Base-by-base conservation (phyloP, 2,888 invertebrate genomes). In the Philonicus albiceps region DNA sequence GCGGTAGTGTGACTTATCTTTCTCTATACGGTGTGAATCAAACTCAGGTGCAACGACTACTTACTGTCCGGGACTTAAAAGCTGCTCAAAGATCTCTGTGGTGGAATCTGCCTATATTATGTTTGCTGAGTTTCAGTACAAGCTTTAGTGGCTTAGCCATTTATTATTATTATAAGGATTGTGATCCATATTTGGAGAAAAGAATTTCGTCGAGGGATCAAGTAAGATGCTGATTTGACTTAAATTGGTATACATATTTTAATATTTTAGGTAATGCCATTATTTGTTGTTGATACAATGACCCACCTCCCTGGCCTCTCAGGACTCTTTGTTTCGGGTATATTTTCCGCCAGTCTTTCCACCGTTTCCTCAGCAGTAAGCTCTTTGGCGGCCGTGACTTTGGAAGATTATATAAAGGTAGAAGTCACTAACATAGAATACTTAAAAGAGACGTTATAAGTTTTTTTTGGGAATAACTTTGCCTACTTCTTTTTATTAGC, bases 321-420 rank as follows among this genome's bases (percentile, higher is more conserved):
- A 0, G 98, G 98, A 0, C 93, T 98, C 30, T 98, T 98, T 90
- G 96, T 98, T 0, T 97, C 98, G 4, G 96, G 98, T 3, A 96
- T 98, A 87, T 98, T 98, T 91, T 97, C 97, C 89, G 98, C 97
- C 0, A 96, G 98, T 0, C 93, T 98, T 11, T 98, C 98, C 74
- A 98, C 98, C 0, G 96, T 98, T 87, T 98, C 98, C 0, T 97
- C 98, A 0, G 95, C 97, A 1, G 94, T 98, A 87, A 98, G 98
- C 90, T 97, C 98, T 1, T 93, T 98, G 76, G 96, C 98, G 0
- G 98, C 98, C 0, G 97, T 98, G 16, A 96, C 97, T 0, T 93
- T 98, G 74, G 96, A 97, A 90, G 98, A 98, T 92, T 97, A 98
- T 89, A 92, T 98, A 3, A 95, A 95, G 90, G 93, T 93, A 88